Evolutionary conservation across 1,140 invertebrate genomes (phyloP).

Genomic region (Leptestheria dahalacensis): DNA sequence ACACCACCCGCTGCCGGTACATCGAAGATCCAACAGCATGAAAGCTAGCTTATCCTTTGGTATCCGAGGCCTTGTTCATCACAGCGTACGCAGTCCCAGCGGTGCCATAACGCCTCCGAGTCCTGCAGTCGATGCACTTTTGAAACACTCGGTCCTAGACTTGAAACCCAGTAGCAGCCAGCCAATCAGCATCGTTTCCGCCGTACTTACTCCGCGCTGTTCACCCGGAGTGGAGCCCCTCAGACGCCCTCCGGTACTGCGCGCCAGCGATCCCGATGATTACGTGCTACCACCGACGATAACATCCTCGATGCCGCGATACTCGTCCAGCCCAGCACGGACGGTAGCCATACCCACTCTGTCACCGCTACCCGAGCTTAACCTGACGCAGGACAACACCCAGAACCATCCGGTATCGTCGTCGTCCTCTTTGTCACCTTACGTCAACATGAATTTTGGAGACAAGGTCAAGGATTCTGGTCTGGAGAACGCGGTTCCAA

Average conservation of each 20-base stretch:
- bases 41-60: neutral
- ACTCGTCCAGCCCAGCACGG: conserved; percentile 4
- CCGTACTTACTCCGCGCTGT: neutral
- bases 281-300: neutral
- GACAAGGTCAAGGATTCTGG: neutral
- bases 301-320: neutral
- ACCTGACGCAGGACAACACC: neutral
- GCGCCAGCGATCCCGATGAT: neutral
- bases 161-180: conserved; percentile 8
- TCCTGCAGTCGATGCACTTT: neutral
- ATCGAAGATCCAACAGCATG: neutral
- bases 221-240: neutral
- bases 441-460: conserved; percentile 9
- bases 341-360: conserved; percentile 5
- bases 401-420: neutral
- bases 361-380: conserved; percentile 8
- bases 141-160: neutral
- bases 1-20: neutral
- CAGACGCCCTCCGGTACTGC: neutral
- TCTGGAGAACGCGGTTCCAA: neutral
- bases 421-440: neutral
- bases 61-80: neutral
- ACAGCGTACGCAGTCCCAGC: neutral
- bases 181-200: conserved; percentile 3
- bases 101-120: conserved; percentile 11